Evolutionary conservation across 2,797 vertebrate species (phyloP).

Genomic region (Vespertilio murinus): DNA sequence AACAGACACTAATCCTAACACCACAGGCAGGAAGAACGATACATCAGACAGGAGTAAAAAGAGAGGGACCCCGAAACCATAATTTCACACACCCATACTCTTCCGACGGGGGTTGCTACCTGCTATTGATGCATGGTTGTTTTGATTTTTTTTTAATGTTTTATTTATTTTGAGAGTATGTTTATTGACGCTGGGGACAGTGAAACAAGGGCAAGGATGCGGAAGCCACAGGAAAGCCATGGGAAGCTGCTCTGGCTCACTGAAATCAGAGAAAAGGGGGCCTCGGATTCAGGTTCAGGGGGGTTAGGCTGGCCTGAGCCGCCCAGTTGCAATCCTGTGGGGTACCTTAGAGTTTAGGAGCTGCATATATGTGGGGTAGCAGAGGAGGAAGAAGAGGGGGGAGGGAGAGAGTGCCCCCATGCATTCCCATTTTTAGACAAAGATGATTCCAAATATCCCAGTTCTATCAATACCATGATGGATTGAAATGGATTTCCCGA

Average conservation of each 20-base stretch:
- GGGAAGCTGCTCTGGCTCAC: too few species aligned
- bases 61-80: not conserved
- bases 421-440: constrained; percentile 29
- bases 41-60: not conserved
- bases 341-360: too few species aligned
- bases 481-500: constrained; percentile 24
- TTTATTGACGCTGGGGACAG: too few species aligned
- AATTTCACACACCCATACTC: not conserved
- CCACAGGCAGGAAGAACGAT: not conserved
- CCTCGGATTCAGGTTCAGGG: too few species aligned
- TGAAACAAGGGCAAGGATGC: too few species aligned
- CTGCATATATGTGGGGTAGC: too few species aligned
- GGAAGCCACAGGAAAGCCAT: too few species aligned
- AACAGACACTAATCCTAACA: not conserved
- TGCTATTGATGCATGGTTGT: not conserved
- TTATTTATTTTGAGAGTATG: too few species aligned
- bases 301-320: too few species aligned
- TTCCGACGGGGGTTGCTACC: not conserved
- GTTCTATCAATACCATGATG: constrained; percentile 17
- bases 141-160: not conserved
- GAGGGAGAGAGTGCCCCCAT: not conserved
- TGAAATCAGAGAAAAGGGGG: too few species aligned
- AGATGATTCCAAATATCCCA: constrained; percentile 28
- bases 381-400: too few species aligned
- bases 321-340: too few species aligned